Evolutionary conservation across 1,140 invertebrate genomes (phyloP), one percentile per base, ranked within the genome.

Genomic region (Monomorium pharaonis): DNA sequence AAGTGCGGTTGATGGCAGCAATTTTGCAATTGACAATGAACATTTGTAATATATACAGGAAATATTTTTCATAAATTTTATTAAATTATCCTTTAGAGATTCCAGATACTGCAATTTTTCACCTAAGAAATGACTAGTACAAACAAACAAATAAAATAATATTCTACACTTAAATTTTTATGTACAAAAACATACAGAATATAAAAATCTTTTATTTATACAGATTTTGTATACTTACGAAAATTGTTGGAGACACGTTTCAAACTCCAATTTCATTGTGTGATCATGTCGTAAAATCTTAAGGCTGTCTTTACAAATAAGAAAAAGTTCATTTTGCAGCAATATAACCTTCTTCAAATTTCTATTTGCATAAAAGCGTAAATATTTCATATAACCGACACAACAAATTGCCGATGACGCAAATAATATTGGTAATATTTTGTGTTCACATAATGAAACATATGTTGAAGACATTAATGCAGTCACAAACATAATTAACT

Each of bases 211-310:
- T 77, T 49, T 18, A 47, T 65, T 49, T 16, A 6, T 70, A 30
- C 5, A 18, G 21, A 33, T 72, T 44, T 78, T 63, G 24, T 54
- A 84, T 37, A 90, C 90, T 93, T 92, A 94, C 93, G 80, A 78
- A 70, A 94, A 91, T 87, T 91, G 88, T 47, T 90, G 88, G 75
- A 62, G 54, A 54, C 21, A n/a, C 60, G 90, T 88, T 16, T 77
- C 87, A 67, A n/a, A 54, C 87, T 65, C 67, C 2, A 88, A 72
- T 85, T 91, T 94, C 1, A 93, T 89, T 49, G 81, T 86, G 58
- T 90, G 93, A 60, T 88, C 84, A 70, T 90, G 89, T 58, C 84
- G 92, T 56, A 95, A 88, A 74, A 94, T 94, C 76, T 91, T 94
- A 16, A 95, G 84, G 70, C 90, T 75, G 21, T 92, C 92, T 74